phyloP scores from a whole-genome alignment of 2,113 vertebrate species.

The Pangasianodon hypophthalmus region DNA sequence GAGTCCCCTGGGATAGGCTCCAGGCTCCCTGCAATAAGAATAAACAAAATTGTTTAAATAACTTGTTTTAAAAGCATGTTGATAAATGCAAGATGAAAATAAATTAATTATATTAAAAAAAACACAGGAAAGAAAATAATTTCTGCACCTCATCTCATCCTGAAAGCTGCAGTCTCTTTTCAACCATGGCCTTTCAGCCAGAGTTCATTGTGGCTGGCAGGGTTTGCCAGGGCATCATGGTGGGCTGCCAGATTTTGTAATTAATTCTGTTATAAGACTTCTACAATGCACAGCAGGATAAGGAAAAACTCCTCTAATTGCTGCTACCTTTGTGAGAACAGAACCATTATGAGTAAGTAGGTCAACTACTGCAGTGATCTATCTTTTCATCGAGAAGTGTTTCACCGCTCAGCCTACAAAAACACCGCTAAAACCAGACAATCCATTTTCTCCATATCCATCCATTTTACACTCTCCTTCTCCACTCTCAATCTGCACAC shows the following conservation, averaged over 20 bases:
- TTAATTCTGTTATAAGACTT: conserved; percentile 45
- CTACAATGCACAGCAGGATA: conserved; percentile 23
- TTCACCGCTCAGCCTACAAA: background rate
- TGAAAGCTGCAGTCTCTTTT: conserved; percentile 15
- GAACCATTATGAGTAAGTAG: background rate
- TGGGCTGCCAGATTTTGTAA: conserved; percentile 48
- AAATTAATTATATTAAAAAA: background rate
- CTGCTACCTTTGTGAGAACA: conserved; percentile 25
- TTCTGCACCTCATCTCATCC: background rate
- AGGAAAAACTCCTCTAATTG: conserved; percentile 44
- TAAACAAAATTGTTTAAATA: background rate
- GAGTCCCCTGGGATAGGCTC: no score
- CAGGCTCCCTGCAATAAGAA: background rate
- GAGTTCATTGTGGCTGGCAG: conserved; percentile 1
- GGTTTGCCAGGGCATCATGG: conserved; percentile 36
- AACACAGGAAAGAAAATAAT: background rate
- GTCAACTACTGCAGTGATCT: background rate
- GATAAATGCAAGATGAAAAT: background rate
- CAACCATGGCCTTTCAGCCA: conserved; percentile 26
- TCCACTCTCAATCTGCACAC: background rate
- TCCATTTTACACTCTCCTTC: background rate
- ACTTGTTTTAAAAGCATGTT: background rate
- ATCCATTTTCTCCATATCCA: background rate
- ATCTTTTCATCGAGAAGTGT: conserved; percentile 17
- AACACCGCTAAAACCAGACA: background rate